Conservation (phyloP, 2,113 vertebrate genomes). For the Hypanus sabinus region DNA sequence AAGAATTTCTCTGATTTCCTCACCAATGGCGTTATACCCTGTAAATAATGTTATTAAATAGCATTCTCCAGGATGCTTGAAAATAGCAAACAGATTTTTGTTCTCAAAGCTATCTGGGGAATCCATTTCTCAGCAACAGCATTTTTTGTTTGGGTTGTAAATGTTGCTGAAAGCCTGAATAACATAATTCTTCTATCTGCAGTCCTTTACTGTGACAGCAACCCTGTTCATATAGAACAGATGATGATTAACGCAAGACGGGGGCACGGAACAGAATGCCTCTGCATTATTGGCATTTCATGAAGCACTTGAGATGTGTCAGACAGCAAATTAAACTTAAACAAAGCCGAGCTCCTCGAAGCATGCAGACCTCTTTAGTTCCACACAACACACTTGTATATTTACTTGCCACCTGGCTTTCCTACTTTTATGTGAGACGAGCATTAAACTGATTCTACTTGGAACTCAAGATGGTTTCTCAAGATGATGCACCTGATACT, state of each 20-base stretch:
- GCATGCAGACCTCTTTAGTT: slow-evolving; percentile 87
- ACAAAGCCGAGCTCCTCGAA: slow-evolving; percentile 50
- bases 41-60: slow-evolving; percentile 32
- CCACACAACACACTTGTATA: slow-evolving; percentile 66
- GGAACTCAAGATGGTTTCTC: slow-evolving; percentile 95
- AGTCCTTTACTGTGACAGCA: not conserved
- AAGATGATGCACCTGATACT: slow-evolving; percentile 98
- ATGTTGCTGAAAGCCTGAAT: not conserved
- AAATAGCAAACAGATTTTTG: slow-evolving; percentile 33
- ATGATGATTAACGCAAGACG: slow-evolving; percentile 14
- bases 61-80: not conserved
- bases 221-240: not conserved
- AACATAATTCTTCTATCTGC: not conserved
- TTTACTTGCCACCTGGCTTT: slow-evolving; percentile 77
- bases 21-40: not conserved
- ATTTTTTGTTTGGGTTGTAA: not conserved
- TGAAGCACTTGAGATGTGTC: not conserved
- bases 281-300: not conserved
- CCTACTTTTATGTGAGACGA: slow-evolving; percentile 71
- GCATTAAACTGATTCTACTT: slow-evolving; percentile 84
- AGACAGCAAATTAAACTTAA: slow-evolving; percentile 30
- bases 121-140: not conserved
- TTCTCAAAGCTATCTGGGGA: slow-evolving; percentile 24
- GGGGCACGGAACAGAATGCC: not conserved
- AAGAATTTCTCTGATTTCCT: slow-evolving; percentile 8